A percentile compares a stretch with the other conserved stretches of the same genome.
These are phyloP conservation scores for Heliothis subflexa DNA, from an alignment of 1,140 invertebrate species.

Conservation along the genomic window DNA sequence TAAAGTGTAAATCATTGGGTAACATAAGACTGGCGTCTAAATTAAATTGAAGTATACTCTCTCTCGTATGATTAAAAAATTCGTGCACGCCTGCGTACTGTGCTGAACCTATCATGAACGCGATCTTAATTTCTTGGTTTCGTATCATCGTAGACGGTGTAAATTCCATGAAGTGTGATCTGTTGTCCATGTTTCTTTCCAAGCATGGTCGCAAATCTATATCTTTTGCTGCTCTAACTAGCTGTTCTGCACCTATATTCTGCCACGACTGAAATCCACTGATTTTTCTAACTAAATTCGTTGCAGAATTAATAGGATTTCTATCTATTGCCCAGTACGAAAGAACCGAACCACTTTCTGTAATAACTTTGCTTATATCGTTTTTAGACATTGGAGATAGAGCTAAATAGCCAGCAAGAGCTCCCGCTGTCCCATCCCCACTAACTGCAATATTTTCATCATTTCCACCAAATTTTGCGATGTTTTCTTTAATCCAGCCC, in stretches of 20 bases:
- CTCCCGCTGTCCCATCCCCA: constrained; percentile 64
- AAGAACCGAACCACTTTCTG: constrained; percentile 71
- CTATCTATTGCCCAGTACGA: constrained; percentile 74
- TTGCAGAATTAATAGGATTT: constrained; percentile 58
- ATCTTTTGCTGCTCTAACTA: constrained; percentile 54
- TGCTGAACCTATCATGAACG: constrained; percentile 68
- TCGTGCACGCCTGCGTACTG: constrained; percentile 66
- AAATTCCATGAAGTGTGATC: constrained; percentile 57
- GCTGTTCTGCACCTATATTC: constrained; percentile 50
- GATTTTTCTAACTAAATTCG: constrained; percentile 48
- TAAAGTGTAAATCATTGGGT: constrained; percentile 68
- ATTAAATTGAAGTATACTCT: constrained; percentile 60
- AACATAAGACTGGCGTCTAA: constrained; percentile 57
- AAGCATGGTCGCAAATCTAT: constrained; percentile 68
- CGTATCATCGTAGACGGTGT: constrained; percentile 65
- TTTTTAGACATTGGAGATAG: constrained; percentile 62
- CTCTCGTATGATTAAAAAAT: constrained; percentile 55
- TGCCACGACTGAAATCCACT: constrained; percentile 22
- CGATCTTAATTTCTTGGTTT: constrained; percentile 52
- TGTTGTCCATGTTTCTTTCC: constrained; percentile 52
- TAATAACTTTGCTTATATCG: constrained; percentile 68
- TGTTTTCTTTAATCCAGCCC: constrained; percentile 89
- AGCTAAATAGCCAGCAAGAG: constrained; percentile 67
- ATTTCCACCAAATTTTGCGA: constrained; percentile 90
- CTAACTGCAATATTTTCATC: constrained; percentile 76